Evolutionary conservation across 2,888 invertebrate species (phyloP), one percentile per base, ranked within the genome.

Genomic region (Pegoplata infirma): DNA sequence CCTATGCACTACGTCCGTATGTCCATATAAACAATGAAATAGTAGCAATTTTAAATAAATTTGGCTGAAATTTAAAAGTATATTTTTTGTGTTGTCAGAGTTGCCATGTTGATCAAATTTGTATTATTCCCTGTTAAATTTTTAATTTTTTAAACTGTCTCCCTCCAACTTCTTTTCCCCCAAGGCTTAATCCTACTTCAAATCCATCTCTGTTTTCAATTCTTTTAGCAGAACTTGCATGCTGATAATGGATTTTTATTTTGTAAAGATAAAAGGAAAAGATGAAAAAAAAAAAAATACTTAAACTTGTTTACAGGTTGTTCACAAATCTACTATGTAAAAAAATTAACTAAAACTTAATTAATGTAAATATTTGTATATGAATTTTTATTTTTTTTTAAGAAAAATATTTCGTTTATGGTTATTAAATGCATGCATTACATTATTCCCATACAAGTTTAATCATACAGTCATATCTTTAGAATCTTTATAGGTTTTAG

Each of bases 401-500:
- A 12, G 23, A 44, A 36, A 58, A 28, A 47, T 61, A 63, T 63
- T 63, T 51, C 36, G 14, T 63, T 63, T 63, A 63, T 63, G 21
- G 36, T 51, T 63, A 21, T 63, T 63, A 63, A 49, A 61, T 49
- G 61, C 47, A 61, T 47, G 47, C 12, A 16, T 12, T 49, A 14
- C 23, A 36, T 17, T 40, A 40, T 40, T n/a, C 4, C 5, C 1
- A n/a, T 12, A 40, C 36, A 12, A 40, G 12, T 32, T 32, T 14
- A 32, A 3, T 58, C 44, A 8, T 21, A 44, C 21, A 44, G 46
- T 59, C 46, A 23, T 59, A 59, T 63, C 63, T 51, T 63, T 51
- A 63, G 51, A 63, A 63, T 63, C 63, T 63, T 63, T 63, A 63
- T 63, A 36, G 49, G 21, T 63, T 49, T 63, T 32, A 49, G 49